Base-by-base conservation (phyloP, 2,888 invertebrate species). In the Parthenolecanium corni region DNA sequence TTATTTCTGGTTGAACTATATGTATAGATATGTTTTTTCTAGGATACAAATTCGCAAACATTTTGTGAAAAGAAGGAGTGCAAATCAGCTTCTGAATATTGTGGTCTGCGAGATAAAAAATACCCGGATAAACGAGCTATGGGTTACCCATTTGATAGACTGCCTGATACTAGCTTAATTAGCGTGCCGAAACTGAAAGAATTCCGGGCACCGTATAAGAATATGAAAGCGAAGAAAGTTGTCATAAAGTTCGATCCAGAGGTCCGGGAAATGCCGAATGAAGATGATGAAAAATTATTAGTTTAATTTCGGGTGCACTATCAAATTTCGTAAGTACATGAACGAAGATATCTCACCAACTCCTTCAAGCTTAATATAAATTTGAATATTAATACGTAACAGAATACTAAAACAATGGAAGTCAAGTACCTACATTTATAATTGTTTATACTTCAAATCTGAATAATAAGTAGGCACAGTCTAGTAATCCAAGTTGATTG, bases 81-180 rank as follows among this genome's bases (percentile, higher is more conserved):
- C 73, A 81, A 80, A 46, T 84, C 86, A 71, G 86, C 89, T 0
- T 80, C 81, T 61, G 84, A 84, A 67, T 90, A 82, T 74, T 90
- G 90, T 69, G 90, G 90, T 1, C 76, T 89, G 20, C 80, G 82
- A 64, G 86, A 87, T 74, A 79, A 80, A 64, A 76, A 81, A 69
- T 91, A 86, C 74, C 90, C 91, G 0, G 90, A 91, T 75, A 78
- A 79, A 42, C 80, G 86, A 64, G 74, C 86, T 9, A 90, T 91
- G 90, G 90, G 90, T 51, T 91, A 79, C 76, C 90, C 90, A n/a
- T 84, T 85, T 78, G 83, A 85, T 73, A 76, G 85, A 23, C 75
- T 79, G 65, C 79, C 82, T 18, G 76, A 81, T 1, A 70, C 72
- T n/a, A n/a, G n/a, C n/a, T n/a, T n/a, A n/a, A n/a, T n/a, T 24